These are phyloP conservation scores for Asarcornis scutulata DNA, from an alignment of 2,113 vertebrate species.

Conservation along the genomic window DNA sequence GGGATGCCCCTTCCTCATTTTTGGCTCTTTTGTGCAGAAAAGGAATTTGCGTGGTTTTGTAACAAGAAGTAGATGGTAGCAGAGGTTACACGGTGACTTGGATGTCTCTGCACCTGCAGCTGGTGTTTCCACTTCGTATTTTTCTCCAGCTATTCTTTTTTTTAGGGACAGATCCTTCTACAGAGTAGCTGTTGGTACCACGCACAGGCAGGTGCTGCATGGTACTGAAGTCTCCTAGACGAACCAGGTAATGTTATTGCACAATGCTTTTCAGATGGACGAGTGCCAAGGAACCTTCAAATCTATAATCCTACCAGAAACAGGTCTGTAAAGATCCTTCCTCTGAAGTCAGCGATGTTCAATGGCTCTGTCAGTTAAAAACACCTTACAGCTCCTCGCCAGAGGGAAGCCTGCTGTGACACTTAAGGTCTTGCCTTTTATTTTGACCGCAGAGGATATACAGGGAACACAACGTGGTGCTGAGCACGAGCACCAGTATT, in stretches of 20 bases:
- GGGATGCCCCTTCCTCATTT: background rate
- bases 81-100: background rate
- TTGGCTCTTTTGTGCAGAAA: background rate
- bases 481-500: background rate
- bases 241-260: background rate
- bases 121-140: background rate
- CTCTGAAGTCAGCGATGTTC: background rate
- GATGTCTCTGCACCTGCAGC: background rate
- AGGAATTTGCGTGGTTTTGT: background rate
- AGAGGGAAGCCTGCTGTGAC: background rate
- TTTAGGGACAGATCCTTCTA: background rate
- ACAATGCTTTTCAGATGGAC: background rate
- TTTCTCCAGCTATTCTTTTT: background rate
- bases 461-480: accelerated
- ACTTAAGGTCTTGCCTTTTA: background rate
- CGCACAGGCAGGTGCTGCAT: background rate
- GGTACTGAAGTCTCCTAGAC: background rate
- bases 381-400: too few species aligned
- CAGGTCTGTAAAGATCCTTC: background rate
- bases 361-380: background rate
- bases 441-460: background rate
- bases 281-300: background rate
- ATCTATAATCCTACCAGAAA: background rate
- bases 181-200: background rate
- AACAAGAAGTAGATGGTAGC: background rate